These are phyloP conservation scores for Lophius piscatorius DNA, from an alignment of 2,113 vertebrate species.

Conservation along the genomic window DNA sequence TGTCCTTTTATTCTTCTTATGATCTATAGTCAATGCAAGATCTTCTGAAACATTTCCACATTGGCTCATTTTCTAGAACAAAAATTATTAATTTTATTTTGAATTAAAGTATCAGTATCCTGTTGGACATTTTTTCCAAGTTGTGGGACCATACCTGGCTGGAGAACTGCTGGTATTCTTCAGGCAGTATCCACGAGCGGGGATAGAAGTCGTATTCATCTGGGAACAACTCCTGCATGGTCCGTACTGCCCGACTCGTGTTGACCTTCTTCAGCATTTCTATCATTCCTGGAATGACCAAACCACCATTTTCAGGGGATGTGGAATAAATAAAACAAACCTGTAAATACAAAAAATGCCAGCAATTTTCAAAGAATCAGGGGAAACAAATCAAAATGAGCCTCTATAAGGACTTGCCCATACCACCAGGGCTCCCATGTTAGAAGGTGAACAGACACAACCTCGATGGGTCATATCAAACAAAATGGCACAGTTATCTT, in stretches of 20 bases:
- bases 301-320: not conserved
- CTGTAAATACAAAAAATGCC: not conserved
- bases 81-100: no score
- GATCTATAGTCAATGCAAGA: no score
- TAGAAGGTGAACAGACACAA: no score
- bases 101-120: not conserved
- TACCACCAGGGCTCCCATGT: no score
- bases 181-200: conserved; percentile 95
- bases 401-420: not conserved
- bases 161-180: conserved; percentile 89
- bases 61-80: no score
- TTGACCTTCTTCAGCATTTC: conserved; percentile 95
- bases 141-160: conserved; percentile 82
- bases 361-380: no score
- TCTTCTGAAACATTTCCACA: no score
- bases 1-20: no score
- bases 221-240: conserved; percentile 93
- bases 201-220: conserved; percentile 97
- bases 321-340: not conserved
- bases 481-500: no score
- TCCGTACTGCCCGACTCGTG: conserved; percentile 91
- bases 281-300: conserved; percentile 86
- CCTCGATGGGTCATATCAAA: no score
- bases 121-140: no score
- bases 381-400: not conserved